Conservation (phyloP, 2,797 vertebrate genomes). For the Luscinia luscinia region DNA sequence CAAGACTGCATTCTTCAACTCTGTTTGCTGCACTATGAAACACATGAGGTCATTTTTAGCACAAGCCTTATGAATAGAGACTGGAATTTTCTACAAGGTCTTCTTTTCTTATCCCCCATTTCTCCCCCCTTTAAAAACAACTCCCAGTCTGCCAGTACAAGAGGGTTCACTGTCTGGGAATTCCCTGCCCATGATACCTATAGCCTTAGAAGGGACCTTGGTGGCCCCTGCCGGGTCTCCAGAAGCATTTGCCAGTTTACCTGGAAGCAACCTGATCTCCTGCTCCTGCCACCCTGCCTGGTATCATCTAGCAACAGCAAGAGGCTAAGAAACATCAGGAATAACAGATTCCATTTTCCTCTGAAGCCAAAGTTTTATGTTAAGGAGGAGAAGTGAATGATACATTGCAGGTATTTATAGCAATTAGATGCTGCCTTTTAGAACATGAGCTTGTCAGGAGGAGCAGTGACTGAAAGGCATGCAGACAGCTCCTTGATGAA, state of each 20-base stretch:
- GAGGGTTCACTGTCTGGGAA: conserved; percentile 41
- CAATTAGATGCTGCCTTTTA: conserved; percentile 21
- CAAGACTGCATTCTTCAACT: conserved; percentile 16
- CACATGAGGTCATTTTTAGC: conserved; percentile 61
- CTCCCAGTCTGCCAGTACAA: conserved; percentile 1
- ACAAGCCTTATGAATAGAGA: conserved; percentile 48
- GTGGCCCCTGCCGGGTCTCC: neutral
- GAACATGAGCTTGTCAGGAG: conserved; percentile 29
- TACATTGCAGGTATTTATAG: conserved; percentile 18
- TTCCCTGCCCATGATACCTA: conserved; percentile 25
- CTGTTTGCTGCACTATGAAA: conserved; percentile 26
- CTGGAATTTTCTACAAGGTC: conserved; percentile 61
- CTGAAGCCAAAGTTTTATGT: conserved; percentile 16
- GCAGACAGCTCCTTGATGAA: conserved; percentile 12
- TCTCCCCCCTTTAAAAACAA: conserved; percentile 17
- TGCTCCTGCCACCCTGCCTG: conserved; percentile 6
- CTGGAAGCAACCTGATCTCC: conserved; percentile 39
- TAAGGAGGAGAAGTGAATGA: conserved; percentile 32
- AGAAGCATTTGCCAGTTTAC: conserved; percentile 22
- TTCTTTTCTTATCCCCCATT: conserved; percentile 55
- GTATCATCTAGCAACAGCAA: neutral
- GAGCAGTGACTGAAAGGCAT: neutral
- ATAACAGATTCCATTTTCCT: conserved; percentile 26
- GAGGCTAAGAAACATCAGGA: conserved; percentile 11
- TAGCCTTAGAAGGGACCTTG: conserved; percentile 9